Evolutionary conservation across 2,888 invertebrate species (phyloP), one percentile per base, ranked within the genome.

Genomic region (Andrena flavipes): DNA sequence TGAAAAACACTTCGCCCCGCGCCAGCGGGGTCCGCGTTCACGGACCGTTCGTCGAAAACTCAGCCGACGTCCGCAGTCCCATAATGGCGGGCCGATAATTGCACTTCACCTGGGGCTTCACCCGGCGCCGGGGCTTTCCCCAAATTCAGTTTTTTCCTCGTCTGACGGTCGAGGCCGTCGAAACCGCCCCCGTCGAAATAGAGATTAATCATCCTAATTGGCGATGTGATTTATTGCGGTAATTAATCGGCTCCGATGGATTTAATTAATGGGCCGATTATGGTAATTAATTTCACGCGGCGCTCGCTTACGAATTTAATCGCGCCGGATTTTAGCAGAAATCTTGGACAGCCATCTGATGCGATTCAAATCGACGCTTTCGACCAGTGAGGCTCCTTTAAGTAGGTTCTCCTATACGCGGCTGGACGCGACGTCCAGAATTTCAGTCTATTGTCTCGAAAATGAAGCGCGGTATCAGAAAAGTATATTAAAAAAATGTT

Each of bases 201-300:
- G 63, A 77, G 48, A 83, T 83, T 82, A 68, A 77, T 78, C 78
- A 48, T 33, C 33, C 63, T 60, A 71, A 78, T 71, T 75, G 49
- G 29, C 20, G 23, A 30, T 59, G 35, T 59, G 67, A 83, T 78
- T 77, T 71, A 59, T 82, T 59, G n/a, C 29, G 42, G n/a, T 68
- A 68, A 84, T 78, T 71, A 69, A 77, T 77, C 62, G 35, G 64
- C 54, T n/a, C 6, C 8, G 59, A 16, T 74, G 78, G 30, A 51
- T 78, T 62, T 71, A 71, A 78, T 82, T 84, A 82, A 74, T 74
- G 67, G 13, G 20, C 30, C 77, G 51, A 65, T 63, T 69, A 26
- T 51, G 64, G 2, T 72, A 78, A 84, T 79, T 75, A 68, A 78
- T 69, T 69, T 68, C 63, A 54, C 23, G 56, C 23, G 42, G 23